Base-by-base conservation (phyloP, 2,888 invertebrate species). In the Orthosia incerta region DNA sequence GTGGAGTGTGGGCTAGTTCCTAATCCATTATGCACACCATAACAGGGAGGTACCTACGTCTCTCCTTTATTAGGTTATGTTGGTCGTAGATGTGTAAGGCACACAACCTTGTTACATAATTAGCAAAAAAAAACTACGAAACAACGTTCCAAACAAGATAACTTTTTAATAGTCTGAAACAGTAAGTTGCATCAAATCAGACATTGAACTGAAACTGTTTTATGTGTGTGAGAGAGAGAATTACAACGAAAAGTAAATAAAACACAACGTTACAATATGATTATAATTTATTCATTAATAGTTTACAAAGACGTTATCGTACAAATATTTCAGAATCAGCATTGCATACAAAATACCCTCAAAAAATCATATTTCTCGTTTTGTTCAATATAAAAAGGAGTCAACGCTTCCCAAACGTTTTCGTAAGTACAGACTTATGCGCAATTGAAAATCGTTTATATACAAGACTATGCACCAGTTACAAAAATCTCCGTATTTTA, bases 261-360 rank as follows among this genome's bases (percentile, higher is more conserved):
- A 94, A 95, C 92, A 89, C 53, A 76, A 79, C 70, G 55, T 64
- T 95, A 95, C 95, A 95, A 94, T 96, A 95, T 93, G 95, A 95
- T 96, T 96, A 96, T 96, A 95, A 95, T 96, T 95, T 96, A 96
- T 95, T 95, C 86, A 95, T 95, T 95, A 96, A 95, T 96, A 96
- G 96, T 96, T 95, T 96, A 96, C 95, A 96, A 93, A 95, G 94
- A 95, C 93, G 92, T 94, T 95, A 95, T 95, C 95, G 94, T 95
- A 95, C 95, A 95, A 95, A 94, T 92, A 93, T 93, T 85, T 93
- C 84, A 91, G 93, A 92, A 92, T 91, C 91, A 90, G 92, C 91
- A 89, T 87, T 88, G 84, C 80, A 81, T 87, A 84, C 87, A 84
- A 85, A 81, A 86, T 83, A 84, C 80, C 83, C 84, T 76, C 76